phyloP scores from a whole-genome alignment of 2,113 vertebrate species.

The Bolborhynchus lineola region DNA sequence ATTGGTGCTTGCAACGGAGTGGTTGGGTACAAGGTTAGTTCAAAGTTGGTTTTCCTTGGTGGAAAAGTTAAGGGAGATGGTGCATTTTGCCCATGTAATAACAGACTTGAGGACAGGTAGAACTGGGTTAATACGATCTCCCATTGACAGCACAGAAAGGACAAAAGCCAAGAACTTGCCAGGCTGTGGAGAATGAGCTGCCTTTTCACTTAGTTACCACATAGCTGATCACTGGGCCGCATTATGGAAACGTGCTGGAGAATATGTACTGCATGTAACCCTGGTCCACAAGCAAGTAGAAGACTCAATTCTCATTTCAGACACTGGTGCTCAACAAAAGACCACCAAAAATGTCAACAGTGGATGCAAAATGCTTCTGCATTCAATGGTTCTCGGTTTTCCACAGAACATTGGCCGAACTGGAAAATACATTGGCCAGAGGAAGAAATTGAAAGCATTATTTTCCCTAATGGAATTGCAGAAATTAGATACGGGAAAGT shows the following conservation, averaged over 20 bases:
- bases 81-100: neutral
- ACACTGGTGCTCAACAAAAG: neutral
- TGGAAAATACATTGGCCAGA: neutral
- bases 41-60: neutral
- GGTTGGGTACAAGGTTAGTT: neutral
- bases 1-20: neutral
- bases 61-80: neutral
- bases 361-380: neutral
- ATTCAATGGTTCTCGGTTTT: neutral
- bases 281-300: neutral
- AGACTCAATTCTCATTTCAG: neutral
- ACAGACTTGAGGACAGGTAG: neutral
- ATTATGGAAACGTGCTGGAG: neutral
- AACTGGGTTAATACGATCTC: neutral
- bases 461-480: conserved; percentile 40
- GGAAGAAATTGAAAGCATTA: neutral
- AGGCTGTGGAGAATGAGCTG: neutral
- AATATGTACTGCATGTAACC: neutral
- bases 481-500: conserved; percentile 42
- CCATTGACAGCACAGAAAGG: neutral
- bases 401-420: neutral
- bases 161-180: neutral
- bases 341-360: neutral
- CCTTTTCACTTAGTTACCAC: neutral
- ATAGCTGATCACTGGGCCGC: neutral